Base-by-base conservation (phyloP, 1,140 invertebrate genomes). In the Portunus trituberculatus region DNA sequence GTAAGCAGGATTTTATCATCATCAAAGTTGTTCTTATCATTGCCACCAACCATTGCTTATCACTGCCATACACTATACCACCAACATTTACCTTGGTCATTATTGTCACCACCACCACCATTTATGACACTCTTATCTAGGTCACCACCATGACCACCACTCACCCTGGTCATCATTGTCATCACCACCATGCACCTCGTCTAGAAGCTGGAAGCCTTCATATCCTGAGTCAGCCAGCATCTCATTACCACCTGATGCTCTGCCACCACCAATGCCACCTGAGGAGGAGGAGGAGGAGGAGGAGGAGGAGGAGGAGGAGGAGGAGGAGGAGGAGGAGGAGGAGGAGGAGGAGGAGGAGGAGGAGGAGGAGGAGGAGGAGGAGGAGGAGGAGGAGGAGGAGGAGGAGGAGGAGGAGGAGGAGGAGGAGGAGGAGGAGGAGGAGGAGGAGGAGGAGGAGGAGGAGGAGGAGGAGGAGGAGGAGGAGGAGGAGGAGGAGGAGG, bases 141-240 rank as follows among this genome's bases (percentile, higher is more conserved):
- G 10, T 52, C 39, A 91, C n/a, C 29, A 20, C 25, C 48, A 91
- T 16, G 28, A 76, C 32, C 32, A 76, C 76, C 82, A 46, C 31
- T 52, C 20, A 92, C 91, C 91, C 28, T 45, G 82, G 32, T 87
- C 94, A 59, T 97, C 97, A 96, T 97, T 97, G 67, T 97, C 97
- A 96, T 98, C 97, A 91, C 97, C 97, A 86, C 97, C 97, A 92
- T 97, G 98, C 20, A 98, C 97, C 97, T 98, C 98, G 97, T 98
- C 98, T 32, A 98, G 97, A 39, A 98, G 98, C 96, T 98, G 98
- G 97, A 98, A 98, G 95, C 98, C 97, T 88, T 96, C 95, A 48
- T 94, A 93, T 12, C 89, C 89, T 16, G 87, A 29, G 45, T 95
- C 92, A 25, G 76, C 88, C 45, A 95, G 46, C 4, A 83, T 59